These are phyloP conservation scores for Eretmochelys imbricata DNA, from an alignment of 2,113 vertebrate species.

Conservation along the genomic window DNA sequence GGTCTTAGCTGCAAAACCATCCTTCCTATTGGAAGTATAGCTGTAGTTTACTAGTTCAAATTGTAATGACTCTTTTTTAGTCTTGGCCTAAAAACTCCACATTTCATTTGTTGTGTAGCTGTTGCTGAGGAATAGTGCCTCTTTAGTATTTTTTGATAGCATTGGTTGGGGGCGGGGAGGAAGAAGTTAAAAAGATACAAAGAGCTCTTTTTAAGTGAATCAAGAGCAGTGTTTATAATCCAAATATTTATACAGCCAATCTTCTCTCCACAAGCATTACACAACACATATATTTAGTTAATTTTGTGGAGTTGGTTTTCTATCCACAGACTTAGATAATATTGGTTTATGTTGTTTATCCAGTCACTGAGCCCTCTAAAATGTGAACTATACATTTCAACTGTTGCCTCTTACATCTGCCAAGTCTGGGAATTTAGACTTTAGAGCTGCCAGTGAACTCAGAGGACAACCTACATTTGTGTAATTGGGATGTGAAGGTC, in stretches of 20 bases:
- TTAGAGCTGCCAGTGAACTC: not conserved
- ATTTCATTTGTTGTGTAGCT: not conserved
- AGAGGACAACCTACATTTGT: not conserved
- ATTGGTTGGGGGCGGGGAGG: not conserved
- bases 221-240: not conserved
- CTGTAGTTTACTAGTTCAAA: not conserved
- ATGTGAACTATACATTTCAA: not conserved
- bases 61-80: not conserved
- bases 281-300: rapidly evolving
- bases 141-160: not conserved
- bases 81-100: not conserved
- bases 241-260: rapidly evolving
- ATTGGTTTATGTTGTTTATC: not conserved
- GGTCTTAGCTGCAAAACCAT: not conserved
- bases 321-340: not conserved
- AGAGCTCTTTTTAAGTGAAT: not conserved
- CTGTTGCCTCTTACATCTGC: not conserved
- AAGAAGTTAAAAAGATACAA: not conserved
- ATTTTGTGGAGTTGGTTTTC: not conserved
- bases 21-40: not conserved
- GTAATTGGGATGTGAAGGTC: not conserved
- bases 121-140: not conserved
- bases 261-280: not conserved
- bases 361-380: not conserved
- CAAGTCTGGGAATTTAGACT: not conserved